phyloP scores from a whole-genome alignment of 2,888 invertebrate species.

The Torymus aiolomorphi region DNA sequence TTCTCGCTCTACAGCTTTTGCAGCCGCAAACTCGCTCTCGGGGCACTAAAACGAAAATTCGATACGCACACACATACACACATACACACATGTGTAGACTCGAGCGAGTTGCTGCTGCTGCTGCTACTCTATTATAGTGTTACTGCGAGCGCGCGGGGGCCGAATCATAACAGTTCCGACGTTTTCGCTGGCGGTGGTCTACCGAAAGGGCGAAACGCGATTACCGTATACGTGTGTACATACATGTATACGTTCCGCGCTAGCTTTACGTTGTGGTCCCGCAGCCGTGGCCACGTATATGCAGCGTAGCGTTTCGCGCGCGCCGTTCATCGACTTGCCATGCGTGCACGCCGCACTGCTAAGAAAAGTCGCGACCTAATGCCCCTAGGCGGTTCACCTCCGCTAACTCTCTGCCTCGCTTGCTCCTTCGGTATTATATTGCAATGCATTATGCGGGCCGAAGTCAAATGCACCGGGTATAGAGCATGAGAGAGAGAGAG shows the following conservation, averaged over 20 bases:
- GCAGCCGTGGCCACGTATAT: too few species aligned
- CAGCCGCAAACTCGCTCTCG: background rate
- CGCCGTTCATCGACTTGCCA: background rate
- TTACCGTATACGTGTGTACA: background rate
- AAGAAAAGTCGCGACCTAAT: conserved; percentile 13
- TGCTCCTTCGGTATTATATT: background rate
- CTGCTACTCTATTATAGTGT: too few species aligned
- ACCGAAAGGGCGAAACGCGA: conserved; percentile 23
- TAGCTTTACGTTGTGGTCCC: background rate
- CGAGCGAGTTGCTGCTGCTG: too few species aligned
- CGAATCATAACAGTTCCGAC: conserved; percentile 44
- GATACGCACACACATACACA: background rate
- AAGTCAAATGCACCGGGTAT: conserved; percentile 10
- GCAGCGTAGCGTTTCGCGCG: background rate
- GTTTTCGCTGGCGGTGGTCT: conserved; percentile 16
- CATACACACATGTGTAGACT: background rate
- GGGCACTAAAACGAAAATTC: conserved; percentile 33
- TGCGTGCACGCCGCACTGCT: too few species aligned
- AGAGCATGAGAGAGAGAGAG: background rate
- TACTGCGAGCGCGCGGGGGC: background rate
- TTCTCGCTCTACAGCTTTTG: background rate
- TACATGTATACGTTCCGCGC: background rate
- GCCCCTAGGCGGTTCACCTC: background rate
- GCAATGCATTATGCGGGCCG: background rate
- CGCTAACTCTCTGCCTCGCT: too few species aligned